A percentile compares a stretch with the other conserved stretches of the same genome.
phyloP scores from a whole-genome alignment of 2,113 vertebrate genomes.

The Orthonyx spaldingii region DNA sequence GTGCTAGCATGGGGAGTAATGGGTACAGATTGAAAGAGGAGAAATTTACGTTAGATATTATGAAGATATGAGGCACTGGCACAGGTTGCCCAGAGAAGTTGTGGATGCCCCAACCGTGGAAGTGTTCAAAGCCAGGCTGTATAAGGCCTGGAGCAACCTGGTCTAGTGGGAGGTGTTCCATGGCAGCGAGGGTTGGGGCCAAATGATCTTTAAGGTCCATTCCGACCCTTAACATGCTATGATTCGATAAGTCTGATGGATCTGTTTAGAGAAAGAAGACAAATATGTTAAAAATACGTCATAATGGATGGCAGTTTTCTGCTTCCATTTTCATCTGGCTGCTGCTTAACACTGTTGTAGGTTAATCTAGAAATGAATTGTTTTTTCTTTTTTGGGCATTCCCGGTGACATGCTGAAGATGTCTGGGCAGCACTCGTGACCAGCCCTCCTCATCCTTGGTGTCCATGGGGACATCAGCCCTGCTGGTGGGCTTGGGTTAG shows the following conservation, averaged over 20 bases:
- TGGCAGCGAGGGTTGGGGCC: no score
- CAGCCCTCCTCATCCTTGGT: not conserved
- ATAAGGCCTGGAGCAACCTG: not conserved
- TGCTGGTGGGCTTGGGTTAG: not conserved
- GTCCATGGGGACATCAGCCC: not conserved
- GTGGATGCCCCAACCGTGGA: not conserved
- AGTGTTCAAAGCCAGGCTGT: not conserved
- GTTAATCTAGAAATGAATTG: not conserved
- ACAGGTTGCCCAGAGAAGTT: not conserved
- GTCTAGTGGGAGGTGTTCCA: not conserved
- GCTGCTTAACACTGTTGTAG: not conserved
- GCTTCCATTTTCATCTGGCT: not conserved
- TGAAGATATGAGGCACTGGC: not conserved
- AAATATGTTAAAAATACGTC: fast-evolving
- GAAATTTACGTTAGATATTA: not conserved
- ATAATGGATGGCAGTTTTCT: not conserved
- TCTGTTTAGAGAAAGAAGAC: not conserved
- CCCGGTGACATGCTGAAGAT: not conserved
- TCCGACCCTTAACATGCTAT: not conserved
- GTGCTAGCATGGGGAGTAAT: not conserved
- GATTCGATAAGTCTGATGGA: not conserved
- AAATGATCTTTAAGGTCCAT: not conserved
- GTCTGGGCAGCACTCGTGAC: fast-evolving
- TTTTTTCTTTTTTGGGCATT: not conserved
- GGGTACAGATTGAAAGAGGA: not conserved